Evolutionary conservation across 2,113 vertebrate species (phyloP), one percentile per base, ranked within the genome.

Genomic region (Corythornis cristatus): DNA sequence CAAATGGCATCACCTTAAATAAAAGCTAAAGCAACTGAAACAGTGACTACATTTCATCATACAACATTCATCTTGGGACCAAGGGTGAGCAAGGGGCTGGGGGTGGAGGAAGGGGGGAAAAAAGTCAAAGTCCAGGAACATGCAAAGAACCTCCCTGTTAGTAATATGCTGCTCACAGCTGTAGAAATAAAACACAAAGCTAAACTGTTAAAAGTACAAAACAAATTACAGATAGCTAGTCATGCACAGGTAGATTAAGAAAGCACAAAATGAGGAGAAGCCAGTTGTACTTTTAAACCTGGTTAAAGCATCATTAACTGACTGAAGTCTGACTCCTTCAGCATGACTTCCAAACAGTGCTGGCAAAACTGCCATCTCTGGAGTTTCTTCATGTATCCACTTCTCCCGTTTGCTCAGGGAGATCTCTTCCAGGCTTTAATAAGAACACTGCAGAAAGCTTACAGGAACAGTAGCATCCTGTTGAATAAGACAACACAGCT

Each of bases 251-350:
- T 56, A 80, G 82, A 93, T 58, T 61, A 89, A 31, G 20, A 83
- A 87, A 91, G 51, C 60, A 93, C 25, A 67, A 78, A 77, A 64
- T 65, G 60, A 75, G 53, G 31, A 50, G 14, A 61, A 89, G 61
- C 70, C 87, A 74, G 73, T 91, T 56, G 70, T 28, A 31, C 23
- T 71, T 89, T 57, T 64, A 88, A 87, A 88, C 26, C 45, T 48
- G 18, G 75, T 60, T 86, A 90, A 81, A 95, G 90, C 88, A 93
- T 92, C 93, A 65, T 94, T 86, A 81, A 78, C 21, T 86, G 84
- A 81, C 73, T 84, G 66, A 90, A 94, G 75, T 81, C 78, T 70
- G 56, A 79, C 16, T 64, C 58, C 84, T 85, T 80, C 91, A 92
- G 86, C 54, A 33, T 28, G 48, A 71, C 61, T 81, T 88, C 85